phyloP scores from a whole-genome alignment of 2,888 invertebrate species.

The Lochmaea capreae region DNA sequence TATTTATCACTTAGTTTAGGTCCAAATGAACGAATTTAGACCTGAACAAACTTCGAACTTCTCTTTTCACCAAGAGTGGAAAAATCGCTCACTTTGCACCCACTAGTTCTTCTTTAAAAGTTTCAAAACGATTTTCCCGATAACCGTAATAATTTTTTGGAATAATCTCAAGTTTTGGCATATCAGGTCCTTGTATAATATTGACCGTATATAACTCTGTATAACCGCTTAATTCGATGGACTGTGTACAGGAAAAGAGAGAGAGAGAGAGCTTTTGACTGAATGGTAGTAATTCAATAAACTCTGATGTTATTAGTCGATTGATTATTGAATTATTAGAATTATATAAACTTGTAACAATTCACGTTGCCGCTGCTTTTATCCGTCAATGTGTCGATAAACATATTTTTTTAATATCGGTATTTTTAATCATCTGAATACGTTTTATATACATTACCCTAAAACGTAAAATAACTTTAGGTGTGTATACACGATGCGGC shows the following conservation, averaged over 20 bases:
- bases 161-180: constrained; percentile 45
- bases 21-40: too few species aligned
- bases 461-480: not conserved
- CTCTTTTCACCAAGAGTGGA: too few species aligned
- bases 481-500: not conserved
- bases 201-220: constrained; percentile 1
- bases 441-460: too few species aligned
- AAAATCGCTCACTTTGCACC: too few species aligned
- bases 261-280: not conserved
- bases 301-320: not conserved
- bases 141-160: not conserved
- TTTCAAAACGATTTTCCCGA: not conserved
- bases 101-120: too few species aligned
- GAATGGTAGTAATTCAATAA: not conserved
- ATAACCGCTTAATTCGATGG: constrained; percentile 5
- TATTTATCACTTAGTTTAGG: too few species aligned
- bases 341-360: not conserved
- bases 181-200: constrained; percentile 36
- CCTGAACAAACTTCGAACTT: too few species aligned
- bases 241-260: not conserved
- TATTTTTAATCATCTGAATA: not conserved
- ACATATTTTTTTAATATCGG: not conserved
- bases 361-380: not conserved
- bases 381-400: not conserved
- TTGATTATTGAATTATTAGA: not conserved